Percentiles rank a stretch among this genome's conserved stretches.
phyloP scores from a whole-genome alignment of 2,888 invertebrate species.

The Ormyrus thymus region DNA sequence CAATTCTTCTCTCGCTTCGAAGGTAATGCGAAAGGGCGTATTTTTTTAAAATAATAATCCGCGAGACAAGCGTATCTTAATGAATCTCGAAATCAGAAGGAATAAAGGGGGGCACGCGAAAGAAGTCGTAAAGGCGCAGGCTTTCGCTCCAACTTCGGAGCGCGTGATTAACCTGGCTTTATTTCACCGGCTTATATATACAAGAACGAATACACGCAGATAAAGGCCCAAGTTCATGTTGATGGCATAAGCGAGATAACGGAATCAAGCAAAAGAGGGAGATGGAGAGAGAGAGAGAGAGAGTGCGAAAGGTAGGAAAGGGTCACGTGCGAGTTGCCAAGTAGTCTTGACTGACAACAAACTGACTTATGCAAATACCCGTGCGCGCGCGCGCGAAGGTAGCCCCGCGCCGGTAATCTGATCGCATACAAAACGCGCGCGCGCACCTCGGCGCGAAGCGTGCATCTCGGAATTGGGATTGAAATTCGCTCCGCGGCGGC shows the following conservation, averaged over 20 bases:
- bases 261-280: conserved; percentile 50
- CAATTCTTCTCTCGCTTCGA: too few relatives aligned
- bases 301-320: conserved; percentile 49
- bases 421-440: conserved; percentile 58
- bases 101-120: conserved; percentile 22
- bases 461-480: too few relatives aligned
- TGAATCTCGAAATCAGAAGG: conserved; percentile 14
- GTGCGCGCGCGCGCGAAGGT: conserved; percentile 10
- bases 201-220: conserved; percentile 13
- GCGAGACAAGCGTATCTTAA: not conserved
- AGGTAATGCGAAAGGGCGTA: too few relatives aligned
- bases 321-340: conserved; percentile 72
- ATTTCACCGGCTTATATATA: conserved; percentile 34
- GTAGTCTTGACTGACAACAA: conserved; percentile 72
- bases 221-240: conserved; percentile 55
- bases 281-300: conserved; percentile 39
- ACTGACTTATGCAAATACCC: conserved; percentile 74
- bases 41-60: too few relatives aligned
- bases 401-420: conserved; percentile 63
- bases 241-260: conserved; percentile 49
- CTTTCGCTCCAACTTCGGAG: not conserved
- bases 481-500: too few relatives aligned
- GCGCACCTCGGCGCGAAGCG: not conserved
- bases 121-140: conserved; percentile 24
- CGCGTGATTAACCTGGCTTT: conserved; percentile 50